phyloP scores from a whole-genome alignment of 2,797 vertebrate species.

The Avahi laniger region DNA sequence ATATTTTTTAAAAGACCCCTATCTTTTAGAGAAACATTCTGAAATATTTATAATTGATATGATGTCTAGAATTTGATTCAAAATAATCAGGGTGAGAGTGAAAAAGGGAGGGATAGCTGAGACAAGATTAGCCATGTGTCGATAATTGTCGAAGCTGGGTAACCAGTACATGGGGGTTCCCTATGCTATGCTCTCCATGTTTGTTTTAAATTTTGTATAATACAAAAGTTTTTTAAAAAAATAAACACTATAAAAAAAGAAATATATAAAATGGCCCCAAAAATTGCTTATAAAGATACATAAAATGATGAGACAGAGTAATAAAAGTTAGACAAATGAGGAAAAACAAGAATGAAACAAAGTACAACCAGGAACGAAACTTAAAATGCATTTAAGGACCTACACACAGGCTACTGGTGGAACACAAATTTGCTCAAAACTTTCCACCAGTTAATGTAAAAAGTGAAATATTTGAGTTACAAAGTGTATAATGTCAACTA shows the following conservation, averaged over 20 bases:
- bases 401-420: not conserved
- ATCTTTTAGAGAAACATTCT: not conserved
- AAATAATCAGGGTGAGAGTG: not conserved
- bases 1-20: not conserved
- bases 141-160: not conserved
- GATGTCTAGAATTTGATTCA: not conserved
- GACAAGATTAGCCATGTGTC: no score
- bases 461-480: not conserved
- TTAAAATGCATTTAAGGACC: not conserved
- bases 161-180: no score
- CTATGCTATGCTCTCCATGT: not conserved
- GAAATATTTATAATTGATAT: not conserved
- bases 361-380: not conserved
- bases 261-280: not conserved
- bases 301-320: not conserved
- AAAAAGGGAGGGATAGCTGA: not conserved
- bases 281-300: not conserved
- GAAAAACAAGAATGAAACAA: not conserved
- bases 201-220: not conserved
- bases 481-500: not conserved
- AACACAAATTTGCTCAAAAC: not conserved
- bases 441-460: not conserved
- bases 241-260: not conserved
- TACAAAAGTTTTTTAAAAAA: not conserved
- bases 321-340: not conserved